Evolutionary conservation across 2,797 vertebrate genomes (phyloP).

Genomic region (Siniperca scherzeri): DNA sequence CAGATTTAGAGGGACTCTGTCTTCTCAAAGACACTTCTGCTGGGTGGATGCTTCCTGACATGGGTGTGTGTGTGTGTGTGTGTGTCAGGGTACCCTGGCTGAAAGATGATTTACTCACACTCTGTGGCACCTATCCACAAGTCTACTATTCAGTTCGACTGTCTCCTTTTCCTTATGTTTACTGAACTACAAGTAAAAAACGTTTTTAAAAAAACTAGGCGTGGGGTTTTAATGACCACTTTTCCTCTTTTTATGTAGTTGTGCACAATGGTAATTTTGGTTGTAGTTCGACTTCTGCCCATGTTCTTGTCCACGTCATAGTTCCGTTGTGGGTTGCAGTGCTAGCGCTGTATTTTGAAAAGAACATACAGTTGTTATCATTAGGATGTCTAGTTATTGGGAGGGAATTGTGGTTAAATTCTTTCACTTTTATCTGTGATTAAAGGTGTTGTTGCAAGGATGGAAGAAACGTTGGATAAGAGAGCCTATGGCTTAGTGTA

Average conservation of each 20-base stretch:
- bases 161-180: constrained; percentile 12
- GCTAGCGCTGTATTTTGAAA: neutral
- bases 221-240: constrained; percentile 21
- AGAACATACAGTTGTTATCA: neutral
- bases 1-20: neutral
- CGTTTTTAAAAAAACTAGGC: neutral
- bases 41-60: neutral
- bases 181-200: constrained; percentile 15
- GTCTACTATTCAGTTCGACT: neutral
- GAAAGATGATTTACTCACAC: constrained; percentile 10
- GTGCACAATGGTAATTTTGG: constrained; percentile 18
- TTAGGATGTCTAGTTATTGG: neutral
- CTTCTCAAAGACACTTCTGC: neutral
- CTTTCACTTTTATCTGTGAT: neutral
- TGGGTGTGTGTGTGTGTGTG: neutral
- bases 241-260: constrained; percentile 2
- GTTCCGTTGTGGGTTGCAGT: neutral
- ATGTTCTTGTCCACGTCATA: constrained; percentile 1
- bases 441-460: neutral
- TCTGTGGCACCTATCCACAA: neutral
- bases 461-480: neutral
- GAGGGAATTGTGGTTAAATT: neutral
- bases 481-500: neutral
- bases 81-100: neutral
- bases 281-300: constrained; percentile 1